phyloP scores from a whole-genome alignment of 2,113 vertebrate genomes.

The Cichladusa arquata region DNA sequence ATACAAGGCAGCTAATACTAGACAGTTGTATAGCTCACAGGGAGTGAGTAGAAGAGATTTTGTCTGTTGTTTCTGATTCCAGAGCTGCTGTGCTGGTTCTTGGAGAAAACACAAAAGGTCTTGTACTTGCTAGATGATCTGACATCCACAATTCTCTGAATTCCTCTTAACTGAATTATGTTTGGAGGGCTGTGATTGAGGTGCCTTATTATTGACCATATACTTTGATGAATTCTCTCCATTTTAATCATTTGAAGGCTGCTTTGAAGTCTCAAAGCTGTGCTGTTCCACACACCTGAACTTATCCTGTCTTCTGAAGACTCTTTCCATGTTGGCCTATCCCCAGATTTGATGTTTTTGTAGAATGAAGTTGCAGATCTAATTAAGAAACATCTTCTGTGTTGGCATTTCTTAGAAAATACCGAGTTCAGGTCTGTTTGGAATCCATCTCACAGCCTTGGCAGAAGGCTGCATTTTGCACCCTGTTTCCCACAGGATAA shows the following conservation, averaged over 20 bases:
- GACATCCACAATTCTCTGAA: not conserved
- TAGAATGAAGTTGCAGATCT: not conserved
- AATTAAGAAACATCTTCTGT: not conserved
- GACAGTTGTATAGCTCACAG: not conserved
- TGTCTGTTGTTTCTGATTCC: not conserved
- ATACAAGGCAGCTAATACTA: not conserved
- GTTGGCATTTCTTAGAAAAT: not conserved
- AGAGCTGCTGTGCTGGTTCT: not conserved
- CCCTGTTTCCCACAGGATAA: slow-evolving; percentile 70
- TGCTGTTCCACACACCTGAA: not conserved
- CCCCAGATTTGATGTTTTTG: not conserved
- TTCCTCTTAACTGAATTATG: not conserved
- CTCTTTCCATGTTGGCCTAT: not conserved
- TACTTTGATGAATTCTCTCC: not conserved
- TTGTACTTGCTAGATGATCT: not conserved
- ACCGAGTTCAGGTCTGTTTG: not conserved
- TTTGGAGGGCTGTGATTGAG: not conserved
- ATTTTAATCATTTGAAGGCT: not conserved
- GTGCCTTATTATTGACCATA: not conserved
- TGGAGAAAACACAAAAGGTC: not conserved
- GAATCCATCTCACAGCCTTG: not conserved
- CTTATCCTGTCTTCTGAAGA: not conserved
- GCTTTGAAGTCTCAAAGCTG: not conserved
- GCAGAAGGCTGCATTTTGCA: not conserved
- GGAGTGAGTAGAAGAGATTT: not conserved